phyloP scores from a whole-genome alignment of 2,888 invertebrate genomes.

The Epistrophe eligans region DNA sequence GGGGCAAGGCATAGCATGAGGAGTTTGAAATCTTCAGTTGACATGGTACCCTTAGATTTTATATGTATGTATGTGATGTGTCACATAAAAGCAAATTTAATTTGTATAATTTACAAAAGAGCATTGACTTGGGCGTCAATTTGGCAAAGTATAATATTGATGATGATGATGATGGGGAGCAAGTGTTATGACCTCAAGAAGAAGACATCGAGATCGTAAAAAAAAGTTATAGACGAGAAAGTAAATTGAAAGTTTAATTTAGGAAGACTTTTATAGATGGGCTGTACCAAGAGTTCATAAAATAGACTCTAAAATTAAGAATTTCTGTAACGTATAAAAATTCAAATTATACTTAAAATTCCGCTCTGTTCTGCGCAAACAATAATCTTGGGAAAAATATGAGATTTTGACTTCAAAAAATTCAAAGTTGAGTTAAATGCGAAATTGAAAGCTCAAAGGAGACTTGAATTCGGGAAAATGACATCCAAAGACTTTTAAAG shows the following conservation, averaged over 20 bases:
- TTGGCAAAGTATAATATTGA: neutral
- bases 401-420: too few species aligned
- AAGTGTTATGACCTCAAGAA: slow-evolving; percentile 10
- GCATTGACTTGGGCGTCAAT: slow-evolving; percentile 17
- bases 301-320: neutral
- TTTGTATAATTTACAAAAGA: slow-evolving; percentile 55
- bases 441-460: too few species aligned
- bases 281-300: neutral
- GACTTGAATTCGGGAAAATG: too few species aligned
- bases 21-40: slow-evolving; percentile 3
- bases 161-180: neutral
- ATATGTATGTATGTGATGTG: slow-evolving; percentile 8
- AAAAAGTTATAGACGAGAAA: neutral
- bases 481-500: too few species aligned
- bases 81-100: slow-evolving; percentile 51
- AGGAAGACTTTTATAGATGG: neutral
- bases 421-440: too few species aligned
- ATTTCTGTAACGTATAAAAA: neutral
- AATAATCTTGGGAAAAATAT: too few species aligned
- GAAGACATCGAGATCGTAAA: neutral
- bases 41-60: neutral
- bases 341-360: neutral
- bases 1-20: neutral
- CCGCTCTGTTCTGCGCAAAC: too few species aligned
- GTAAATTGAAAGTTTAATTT: slow-evolving; percentile 4